phyloP scores from a whole-genome alignment of 2,888 invertebrate genomes.

The Ernsta delagoae region DNA sequence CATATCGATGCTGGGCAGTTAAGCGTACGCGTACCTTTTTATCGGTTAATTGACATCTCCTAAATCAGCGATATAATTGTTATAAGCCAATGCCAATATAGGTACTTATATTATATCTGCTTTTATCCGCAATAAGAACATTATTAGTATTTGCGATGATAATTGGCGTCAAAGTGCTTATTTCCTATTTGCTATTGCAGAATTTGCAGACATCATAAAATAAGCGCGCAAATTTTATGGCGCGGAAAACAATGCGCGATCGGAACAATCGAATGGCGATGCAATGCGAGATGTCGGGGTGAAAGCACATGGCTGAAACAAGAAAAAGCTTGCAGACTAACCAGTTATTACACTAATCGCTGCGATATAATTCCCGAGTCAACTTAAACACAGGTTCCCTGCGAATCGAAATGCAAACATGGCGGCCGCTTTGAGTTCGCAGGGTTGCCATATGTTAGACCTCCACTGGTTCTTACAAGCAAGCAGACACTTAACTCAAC shows the following conservation, averaged over 20 bases:
- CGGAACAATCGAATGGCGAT: conserved; percentile 70
- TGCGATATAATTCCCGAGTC: conserved; percentile 84
- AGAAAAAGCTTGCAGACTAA: conserved; percentile 77
- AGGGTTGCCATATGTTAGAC: conserved; percentile 30
- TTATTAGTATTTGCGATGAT: conserved; percentile 3
- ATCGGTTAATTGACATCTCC: conserved; percentile 1
- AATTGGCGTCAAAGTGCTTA: conserved; percentile 3
- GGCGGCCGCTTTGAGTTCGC: conserved; percentile 77
- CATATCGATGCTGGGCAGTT: conserved; percentile 36
- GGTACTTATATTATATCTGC: not conserved
- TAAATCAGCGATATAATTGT: too few species aligned
- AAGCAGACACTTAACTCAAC: not conserved
- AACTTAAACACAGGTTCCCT: conserved; percentile 85
- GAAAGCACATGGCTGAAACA: conserved; percentile 74
- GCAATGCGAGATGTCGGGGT: conserved; percentile 68
- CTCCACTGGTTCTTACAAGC: not conserved
- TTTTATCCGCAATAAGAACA: not conserved
- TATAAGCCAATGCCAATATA: too few species aligned
- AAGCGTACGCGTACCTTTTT: not conserved
- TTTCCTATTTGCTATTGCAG: conserved; percentile 6
- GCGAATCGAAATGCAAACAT: conserved; percentile 85
- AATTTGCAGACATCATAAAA: conserved; percentile 55
- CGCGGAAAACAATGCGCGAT: conserved; percentile 75
- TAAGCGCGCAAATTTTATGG: conserved; percentile 67
- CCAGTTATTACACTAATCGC: conserved; percentile 85